Base-by-base conservation (phyloP, 2,888 invertebrate genomes). In the Dioctria linearis region DNA sequence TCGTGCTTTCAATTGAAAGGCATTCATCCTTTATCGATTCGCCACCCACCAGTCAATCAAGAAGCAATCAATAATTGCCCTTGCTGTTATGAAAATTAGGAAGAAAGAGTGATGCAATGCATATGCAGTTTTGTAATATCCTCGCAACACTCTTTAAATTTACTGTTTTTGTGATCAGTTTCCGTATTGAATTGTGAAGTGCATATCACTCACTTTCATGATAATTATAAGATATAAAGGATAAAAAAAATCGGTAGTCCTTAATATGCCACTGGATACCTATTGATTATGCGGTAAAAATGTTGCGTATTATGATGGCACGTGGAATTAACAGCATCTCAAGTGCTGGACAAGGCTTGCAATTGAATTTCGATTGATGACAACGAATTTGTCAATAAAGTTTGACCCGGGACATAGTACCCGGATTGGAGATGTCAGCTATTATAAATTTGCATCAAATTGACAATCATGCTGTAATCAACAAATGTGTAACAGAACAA, bases 291-390 rank as follows among this genome's bases (percentile, higher is more conserved):
- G 11, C 6, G 6, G 11, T 11, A 54, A n/a, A 78, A 4, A 78
- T 39, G 25, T 25, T 61, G 61, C 61, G 61, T 61, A 37, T 57
- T 57, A 57, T 4, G 5, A 6, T 13, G 5, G 61, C 61, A 61
- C 61, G 61, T 61, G 61, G 5, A 61, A 61, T 1, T 61, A 8
- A 39, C 39, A 39, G 6, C 39, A 43, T n/a, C 42, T 13, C 13
- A 3, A 43, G 3, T 43, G 6, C 42, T 13, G 6, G 43, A 13
- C 42, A 43, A 2, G 43, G 11, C 13, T 43, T 43, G 46, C 66
- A 66, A 66, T 43, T 66, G 37, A 66, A 66, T 66, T 66, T 66
- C 66, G 46, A 66, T 66, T 66, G 66, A 66, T 43, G 66, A 66
- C 25, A 25, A 25, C 66, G 42, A 43, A n/a, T 43, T 43, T 43